These are phyloP conservation scores for Cochlearius cochlearius DNA, from an alignment of 2,113 vertebrate genomes.

Conservation along the genomic window DNA sequence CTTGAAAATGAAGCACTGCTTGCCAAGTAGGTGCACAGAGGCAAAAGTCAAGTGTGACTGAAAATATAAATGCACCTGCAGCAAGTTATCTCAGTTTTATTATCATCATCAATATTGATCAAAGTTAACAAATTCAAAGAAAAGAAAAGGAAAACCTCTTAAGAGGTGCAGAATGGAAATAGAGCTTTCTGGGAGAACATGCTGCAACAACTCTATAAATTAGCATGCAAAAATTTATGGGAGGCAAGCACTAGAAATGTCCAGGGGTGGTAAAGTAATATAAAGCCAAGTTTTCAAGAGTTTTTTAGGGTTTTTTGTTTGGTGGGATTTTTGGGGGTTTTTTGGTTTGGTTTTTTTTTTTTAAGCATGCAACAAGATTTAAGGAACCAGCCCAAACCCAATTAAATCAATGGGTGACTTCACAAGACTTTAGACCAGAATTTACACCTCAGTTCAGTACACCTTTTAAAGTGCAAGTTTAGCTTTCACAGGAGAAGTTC, in stretches of 20 bases:
- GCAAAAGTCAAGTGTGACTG: not conserved
- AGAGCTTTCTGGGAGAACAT: not conserved
- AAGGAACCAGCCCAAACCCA: not conserved
- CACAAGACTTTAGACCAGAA: not conserved
- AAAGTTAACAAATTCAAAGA: not conserved
- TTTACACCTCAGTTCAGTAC: not conserved
- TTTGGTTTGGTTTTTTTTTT: rapidly evolving
- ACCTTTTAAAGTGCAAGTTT: not conserved
- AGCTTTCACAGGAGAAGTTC: not conserved
- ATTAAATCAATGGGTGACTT: not conserved
- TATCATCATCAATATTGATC: not conserved
- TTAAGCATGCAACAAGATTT: not conserved
- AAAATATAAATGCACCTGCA: not conserved
- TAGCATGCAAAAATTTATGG: not conserved
- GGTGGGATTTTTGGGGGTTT: too few relatives aligned
- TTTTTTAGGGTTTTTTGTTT: not conserved
- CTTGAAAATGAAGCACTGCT: not conserved
- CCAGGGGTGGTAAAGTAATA: not conserved
- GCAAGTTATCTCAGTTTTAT: not conserved
- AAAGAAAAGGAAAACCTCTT: not conserved
- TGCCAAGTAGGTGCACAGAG: not conserved
- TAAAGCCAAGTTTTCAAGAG: not conserved
- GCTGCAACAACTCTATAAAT: not conserved
- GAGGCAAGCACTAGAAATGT: not conserved
- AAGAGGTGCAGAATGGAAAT: not conserved